phyloP scores from a whole-genome alignment of 2,888 invertebrate species.

The Teleogryllus oceanicus region DNA sequence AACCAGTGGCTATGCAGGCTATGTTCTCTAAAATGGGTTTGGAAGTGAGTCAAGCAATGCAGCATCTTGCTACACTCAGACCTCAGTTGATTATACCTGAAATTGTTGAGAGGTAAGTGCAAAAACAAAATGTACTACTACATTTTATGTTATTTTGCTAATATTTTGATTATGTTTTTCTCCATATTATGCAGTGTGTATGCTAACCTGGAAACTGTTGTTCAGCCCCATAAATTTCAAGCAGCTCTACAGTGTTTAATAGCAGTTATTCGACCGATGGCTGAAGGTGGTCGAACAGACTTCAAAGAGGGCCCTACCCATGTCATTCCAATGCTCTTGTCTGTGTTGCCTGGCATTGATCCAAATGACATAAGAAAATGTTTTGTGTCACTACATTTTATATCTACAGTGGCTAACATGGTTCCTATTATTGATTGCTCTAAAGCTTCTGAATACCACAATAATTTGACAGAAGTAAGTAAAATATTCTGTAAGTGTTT shows the following conservation, averaged over 20 bases:
- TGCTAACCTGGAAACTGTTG: slow-evolving; percentile 76
- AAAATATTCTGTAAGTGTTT: background rate
- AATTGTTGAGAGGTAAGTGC: slow-evolving; percentile 65
- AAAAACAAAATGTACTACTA: background rate
- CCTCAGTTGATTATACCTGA: slow-evolving; percentile 81
- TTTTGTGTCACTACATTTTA: slow-evolving; percentile 71
- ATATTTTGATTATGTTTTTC: background rate
- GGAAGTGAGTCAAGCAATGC: slow-evolving; percentile 65
- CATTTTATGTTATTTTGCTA: background rate
- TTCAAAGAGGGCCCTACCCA: slow-evolving; percentile 77
- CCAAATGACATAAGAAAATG: slow-evolving; percentile 80
- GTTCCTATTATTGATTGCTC: slow-evolving; percentile 85
- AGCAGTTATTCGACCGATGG: slow-evolving; percentile 64
- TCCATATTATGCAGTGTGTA: slow-evolving; percentile 53
- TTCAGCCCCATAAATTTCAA: slow-evolving; percentile 81
- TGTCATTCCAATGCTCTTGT: slow-evolving; percentile 74
- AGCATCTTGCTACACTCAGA: slow-evolving; percentile 71
- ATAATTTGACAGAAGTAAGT: slow-evolving; percentile 63
- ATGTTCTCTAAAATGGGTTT: slow-evolving; percentile 71
- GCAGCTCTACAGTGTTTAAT: slow-evolving; percentile 68
- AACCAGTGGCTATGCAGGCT: slow-evolving; percentile 70
- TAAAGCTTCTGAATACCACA: slow-evolving; percentile 62
- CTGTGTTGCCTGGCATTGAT: slow-evolving; percentile 83
- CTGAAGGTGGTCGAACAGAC: slow-evolving; percentile 49
- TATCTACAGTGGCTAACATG: slow-evolving; percentile 70